These are phyloP conservation scores for Pristionchus mayeri DNA, from an alignment of 2,888 invertebrate genomes.

Conservation along the genomic window DNA sequence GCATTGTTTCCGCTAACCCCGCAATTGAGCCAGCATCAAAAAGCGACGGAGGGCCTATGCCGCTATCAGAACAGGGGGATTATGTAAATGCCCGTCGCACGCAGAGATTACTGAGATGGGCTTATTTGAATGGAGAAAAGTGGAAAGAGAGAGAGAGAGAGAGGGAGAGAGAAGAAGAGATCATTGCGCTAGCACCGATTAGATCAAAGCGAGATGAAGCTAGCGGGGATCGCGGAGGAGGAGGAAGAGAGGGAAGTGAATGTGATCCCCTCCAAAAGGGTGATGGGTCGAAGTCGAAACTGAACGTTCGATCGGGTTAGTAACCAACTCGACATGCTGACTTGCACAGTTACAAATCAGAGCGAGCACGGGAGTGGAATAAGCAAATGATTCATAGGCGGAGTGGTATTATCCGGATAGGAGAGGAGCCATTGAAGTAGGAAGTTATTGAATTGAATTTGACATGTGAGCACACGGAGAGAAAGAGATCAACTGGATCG, in stretches of 20 bases:
- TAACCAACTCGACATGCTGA: too few species aligned
- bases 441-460: conserved; percentile 11
- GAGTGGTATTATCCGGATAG: conserved; percentile 20
- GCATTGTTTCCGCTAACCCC: conserved; percentile 5
- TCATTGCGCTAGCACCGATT: conserved; percentile 18
- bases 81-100: conserved; percentile 15
- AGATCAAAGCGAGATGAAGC: conserved; percentile 33
- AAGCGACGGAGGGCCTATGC: background rate
- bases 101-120: conserved; percentile 17
- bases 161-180: background rate
- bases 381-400: background rate
- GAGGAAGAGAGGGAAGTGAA: background rate
- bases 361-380: background rate
- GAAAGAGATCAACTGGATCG: conserved; percentile 14
- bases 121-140: background rate
- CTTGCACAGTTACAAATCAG: too few species aligned
- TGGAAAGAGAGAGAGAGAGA: background rate
- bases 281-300: background rate
- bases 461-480: background rate
- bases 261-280: background rate
- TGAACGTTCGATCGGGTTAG: background rate
- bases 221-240: background rate
- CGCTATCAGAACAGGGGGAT: conserved; percentile 4
- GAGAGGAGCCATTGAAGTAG: background rate
- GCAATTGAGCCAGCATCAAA: background rate